These are phyloP conservation scores for Xylophagus ater DNA, from an alignment of 2,888 invertebrate species.

Conservation along the genomic window DNA sequence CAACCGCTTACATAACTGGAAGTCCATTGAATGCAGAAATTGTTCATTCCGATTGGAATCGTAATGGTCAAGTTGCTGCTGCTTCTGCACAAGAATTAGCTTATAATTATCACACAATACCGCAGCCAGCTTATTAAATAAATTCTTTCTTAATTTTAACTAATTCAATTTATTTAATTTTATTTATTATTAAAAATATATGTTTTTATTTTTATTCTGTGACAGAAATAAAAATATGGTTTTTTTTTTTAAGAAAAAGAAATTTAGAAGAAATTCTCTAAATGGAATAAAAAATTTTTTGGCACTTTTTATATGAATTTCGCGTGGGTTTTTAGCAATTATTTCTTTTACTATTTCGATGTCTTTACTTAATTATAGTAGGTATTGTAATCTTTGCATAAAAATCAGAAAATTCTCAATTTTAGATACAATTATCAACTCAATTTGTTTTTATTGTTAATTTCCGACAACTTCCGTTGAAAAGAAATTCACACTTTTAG, in stretches of 20 bases:
- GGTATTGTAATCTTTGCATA: no score
- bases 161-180: not conserved
- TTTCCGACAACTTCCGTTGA: no score
- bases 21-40: slow-evolving; percentile 38
- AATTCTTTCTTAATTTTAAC: not conserved
- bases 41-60: slow-evolving; percentile 38
- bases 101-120: slow-evolving; percentile 36
- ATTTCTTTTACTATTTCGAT: no score
- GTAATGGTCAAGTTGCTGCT: slow-evolving; percentile 38
- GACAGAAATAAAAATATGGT: not conserved
- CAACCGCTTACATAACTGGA: slow-evolving; percentile 40
- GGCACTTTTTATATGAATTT: no score
- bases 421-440: no score
- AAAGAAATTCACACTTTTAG: no score
- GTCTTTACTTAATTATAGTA: no score
- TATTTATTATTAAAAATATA: not conserved
- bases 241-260: not conserved
- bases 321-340: no score
- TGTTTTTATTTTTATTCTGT: not conserved
- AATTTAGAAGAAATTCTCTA: not conserved
- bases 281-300: no score
- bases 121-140: slow-evolving; percentile 33
- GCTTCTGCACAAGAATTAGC: slow-evolving; percentile 36
- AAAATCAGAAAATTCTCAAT: no score
- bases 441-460: no score